A percentile compares a stretch with the other conserved stretches of the same genome.
These are phyloP conservation scores for Drosophila mimetica DNA, from an alignment of 2,888 invertebrate species.

Conservation along the genomic window DNA sequence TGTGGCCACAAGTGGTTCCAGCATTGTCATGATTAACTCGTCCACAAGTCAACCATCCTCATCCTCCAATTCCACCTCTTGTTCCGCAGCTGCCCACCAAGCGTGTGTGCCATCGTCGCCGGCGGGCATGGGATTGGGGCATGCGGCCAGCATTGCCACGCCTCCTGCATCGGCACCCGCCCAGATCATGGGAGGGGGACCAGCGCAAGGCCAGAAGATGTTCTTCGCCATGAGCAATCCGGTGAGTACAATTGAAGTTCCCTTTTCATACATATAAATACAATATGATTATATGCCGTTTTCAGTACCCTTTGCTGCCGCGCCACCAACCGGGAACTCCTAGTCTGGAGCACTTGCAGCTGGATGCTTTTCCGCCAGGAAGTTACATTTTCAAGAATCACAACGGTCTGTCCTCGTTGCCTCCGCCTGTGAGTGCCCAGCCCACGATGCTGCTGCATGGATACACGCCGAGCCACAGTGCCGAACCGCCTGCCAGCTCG, in stretches of 20 bases:
- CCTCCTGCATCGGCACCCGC: conserved; percentile 76
- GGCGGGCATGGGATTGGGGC: conserved; percentile 66
- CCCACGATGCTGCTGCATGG: conserved; percentile 72
- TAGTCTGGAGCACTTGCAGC: conserved; percentile 58
- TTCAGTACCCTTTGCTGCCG: conserved; percentile 68
- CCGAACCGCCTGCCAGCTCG: conserved; percentile 74
- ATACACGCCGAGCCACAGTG: conserved; percentile 63
- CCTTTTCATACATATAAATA: neutral
- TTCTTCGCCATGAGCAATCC: conserved; percentile 82
- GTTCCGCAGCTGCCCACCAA: conserved; percentile 73
- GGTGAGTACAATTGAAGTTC: conserved; percentile 65
- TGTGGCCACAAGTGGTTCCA: conserved; percentile 39
- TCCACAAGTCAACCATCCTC: conserved; percentile 22
- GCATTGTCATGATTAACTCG: conserved; percentile 48
- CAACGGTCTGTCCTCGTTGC: conserved; percentile 67
- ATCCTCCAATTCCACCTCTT: conserved; percentile 34
- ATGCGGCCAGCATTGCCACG: conserved; percentile 69
- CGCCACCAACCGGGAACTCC: conserved; percentile 67
- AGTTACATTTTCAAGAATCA: conserved; percentile 81
- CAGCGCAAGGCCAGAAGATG: conserved; percentile 70
- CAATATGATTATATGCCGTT: neutral
- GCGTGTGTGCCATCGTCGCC: conserved; percentile 77
- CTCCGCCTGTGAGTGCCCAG: conserved; percentile 64
- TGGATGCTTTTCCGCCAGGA: conserved; percentile 41
- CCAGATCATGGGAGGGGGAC: conserved; percentile 68